These are phyloP conservation scores for Periphyllus acericola DNA, from an alignment of 2,888 invertebrate species.

Conservation along the genomic window DNA sequence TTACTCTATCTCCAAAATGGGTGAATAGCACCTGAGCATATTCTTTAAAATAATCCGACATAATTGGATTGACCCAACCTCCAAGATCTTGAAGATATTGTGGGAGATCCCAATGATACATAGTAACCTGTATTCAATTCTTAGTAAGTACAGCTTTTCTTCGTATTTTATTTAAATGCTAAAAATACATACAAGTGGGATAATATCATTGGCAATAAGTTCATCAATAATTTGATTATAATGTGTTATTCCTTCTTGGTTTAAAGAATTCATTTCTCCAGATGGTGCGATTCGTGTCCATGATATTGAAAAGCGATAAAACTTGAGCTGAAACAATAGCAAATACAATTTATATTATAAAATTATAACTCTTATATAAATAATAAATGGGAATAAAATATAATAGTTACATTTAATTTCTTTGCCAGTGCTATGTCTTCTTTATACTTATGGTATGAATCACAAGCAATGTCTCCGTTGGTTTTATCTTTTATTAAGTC, in stretches of 20 bases:
- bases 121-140: constrained; percentile 64
- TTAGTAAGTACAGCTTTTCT: not conserved
- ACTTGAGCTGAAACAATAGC: constrained; percentile 63
- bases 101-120: constrained; percentile 77
- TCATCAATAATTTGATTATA: constrained; percentile 69
- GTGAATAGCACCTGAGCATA: constrained; percentile 72
- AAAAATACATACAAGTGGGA: constrained; percentile 66
- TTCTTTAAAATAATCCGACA: constrained; percentile 74
- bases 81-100: constrained; percentile 71
- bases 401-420: constrained; percentile 69
- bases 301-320: constrained; percentile 66
- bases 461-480: constrained; percentile 75
- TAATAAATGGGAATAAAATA: not conserved
- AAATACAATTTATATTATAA: not conserved
- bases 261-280: constrained; percentile 67
- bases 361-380: not conserved
- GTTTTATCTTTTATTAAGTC: constrained; percentile 70
- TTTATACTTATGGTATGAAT: constrained; percentile 75
- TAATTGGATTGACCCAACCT: constrained; percentile 76
- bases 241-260: constrained; percentile 68
- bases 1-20: constrained; percentile 70
- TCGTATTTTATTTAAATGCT: not conserved
- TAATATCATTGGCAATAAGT: constrained; percentile 67
- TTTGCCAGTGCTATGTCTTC: constrained; percentile 73
- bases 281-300: constrained; percentile 70